Evolutionary conservation across 2,888 invertebrate species (phyloP).

Genomic region (Limnephilus auricula): DNA sequence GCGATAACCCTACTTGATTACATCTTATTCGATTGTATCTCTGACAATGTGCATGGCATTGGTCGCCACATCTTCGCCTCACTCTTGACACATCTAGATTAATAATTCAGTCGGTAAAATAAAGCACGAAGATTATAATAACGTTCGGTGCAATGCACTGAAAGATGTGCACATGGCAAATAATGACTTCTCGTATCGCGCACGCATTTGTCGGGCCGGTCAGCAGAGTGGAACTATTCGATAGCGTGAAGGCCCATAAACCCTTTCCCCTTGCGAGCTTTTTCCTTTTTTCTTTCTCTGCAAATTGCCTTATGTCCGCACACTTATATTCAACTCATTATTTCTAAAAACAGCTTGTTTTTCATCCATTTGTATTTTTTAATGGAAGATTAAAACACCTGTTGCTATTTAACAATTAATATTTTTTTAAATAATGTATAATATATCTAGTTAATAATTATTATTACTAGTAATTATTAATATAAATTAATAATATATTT

Average conservation of each 20-base stretch:
- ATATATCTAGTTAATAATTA: too few relatives aligned
- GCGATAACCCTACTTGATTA: constrained; percentile 9
- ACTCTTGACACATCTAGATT: background rate
- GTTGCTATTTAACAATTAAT: too few relatives aligned
- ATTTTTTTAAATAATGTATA: too few relatives aligned
- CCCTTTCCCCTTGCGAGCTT: background rate
- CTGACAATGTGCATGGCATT: background rate
- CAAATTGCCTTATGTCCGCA: background rate
- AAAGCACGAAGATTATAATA: background rate
- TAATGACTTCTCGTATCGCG: background rate
- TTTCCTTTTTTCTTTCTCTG: background rate
- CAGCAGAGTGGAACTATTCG: constrained; percentile 15
- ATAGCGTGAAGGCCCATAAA: constrained; percentile 28
- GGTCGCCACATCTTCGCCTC: background rate
- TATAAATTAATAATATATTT: too few relatives aligned
- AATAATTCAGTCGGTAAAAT: background rate
- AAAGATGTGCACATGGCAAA: background rate
- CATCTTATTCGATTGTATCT: background rate
- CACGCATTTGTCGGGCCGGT: background rate
- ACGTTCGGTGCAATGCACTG: constrained; percentile 21
- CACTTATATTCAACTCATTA: background rate
- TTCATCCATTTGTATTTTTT: too few relatives aligned
- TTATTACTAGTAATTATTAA: too few relatives aligned
- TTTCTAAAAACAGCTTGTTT: background rate
- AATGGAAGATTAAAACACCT: too few relatives aligned